These are phyloP conservation scores for Dolichoris vasculosae DNA, from an alignment of 1,140 invertebrate genomes.

Conservation along the genomic window DNA sequence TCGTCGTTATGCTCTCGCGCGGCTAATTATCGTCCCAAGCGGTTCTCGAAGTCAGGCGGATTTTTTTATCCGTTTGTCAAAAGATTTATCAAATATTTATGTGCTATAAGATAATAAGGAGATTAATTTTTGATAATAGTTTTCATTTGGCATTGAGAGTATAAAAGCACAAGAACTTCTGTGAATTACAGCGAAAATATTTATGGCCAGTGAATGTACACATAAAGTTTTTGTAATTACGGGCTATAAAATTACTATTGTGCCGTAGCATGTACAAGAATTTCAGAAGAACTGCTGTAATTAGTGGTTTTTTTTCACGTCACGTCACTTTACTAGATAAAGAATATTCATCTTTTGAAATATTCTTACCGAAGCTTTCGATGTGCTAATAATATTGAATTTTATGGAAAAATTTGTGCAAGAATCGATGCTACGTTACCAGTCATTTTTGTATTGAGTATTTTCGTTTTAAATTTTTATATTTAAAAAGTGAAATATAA, in stretches of 20 bases:
- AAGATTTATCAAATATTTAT: conserved; percentile 57
- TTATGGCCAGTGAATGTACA: conserved; percentile 1
- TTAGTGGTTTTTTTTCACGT: conserved; percentile 17
- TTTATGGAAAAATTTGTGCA: not conserved
- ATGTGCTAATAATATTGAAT: not conserved
- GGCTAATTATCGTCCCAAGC: conserved; percentile 64
- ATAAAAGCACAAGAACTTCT: conserved; percentile 21
- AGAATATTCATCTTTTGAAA: not conserved
- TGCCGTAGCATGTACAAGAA: not conserved
- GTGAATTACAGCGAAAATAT: not conserved
- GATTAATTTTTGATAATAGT: conserved; percentile 35
- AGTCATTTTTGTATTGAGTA: not conserved
- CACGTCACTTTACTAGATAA: not conserved
- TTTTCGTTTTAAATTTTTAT: no score
- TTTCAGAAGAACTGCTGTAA: conserved; percentile 17
- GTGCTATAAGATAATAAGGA: conserved; percentile 11
- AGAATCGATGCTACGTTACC: not conserved
- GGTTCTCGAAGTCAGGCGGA: conserved; percentile 60
- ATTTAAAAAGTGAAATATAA: no score
- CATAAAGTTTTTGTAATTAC: conserved; percentile 14
- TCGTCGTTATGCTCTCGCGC: conserved; percentile 41
- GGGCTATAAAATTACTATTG: conserved; percentile 18
- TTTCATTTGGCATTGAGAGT: conserved; percentile 10
- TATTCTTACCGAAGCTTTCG: not conserved
- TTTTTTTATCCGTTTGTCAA: conserved; percentile 61